These are phyloP conservation scores for Ectropis crepuscularia DNA, from an alignment of 2,888 invertebrate genomes.

Conservation along the genomic window DNA sequence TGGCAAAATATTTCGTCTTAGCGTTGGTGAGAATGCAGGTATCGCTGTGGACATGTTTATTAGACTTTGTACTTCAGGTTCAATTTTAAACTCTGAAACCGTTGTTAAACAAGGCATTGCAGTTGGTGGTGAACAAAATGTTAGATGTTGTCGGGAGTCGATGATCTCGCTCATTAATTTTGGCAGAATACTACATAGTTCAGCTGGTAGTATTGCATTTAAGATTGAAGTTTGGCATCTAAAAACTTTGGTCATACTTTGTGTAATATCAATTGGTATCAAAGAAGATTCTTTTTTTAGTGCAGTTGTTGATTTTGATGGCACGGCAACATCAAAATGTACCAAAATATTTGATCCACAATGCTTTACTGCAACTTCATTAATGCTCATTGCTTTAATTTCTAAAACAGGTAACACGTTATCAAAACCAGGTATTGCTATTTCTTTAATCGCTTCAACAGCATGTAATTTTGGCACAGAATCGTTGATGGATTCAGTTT, in stretches of 20 bases:
- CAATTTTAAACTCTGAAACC: slow-evolving; percentile 48
- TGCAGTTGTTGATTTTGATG: slow-evolving; percentile 41
- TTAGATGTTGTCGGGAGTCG: slow-evolving; percentile 41
- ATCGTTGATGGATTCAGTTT: slow-evolving; percentile 43
- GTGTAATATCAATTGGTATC: slow-evolving; percentile 51
- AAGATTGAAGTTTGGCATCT: slow-evolving; percentile 68
- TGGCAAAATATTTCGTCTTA: slow-evolving; percentile 16
- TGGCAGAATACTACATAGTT: slow-evolving; percentile 71
- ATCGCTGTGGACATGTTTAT: background rate
- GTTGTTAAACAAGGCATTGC: slow-evolving; percentile 51
- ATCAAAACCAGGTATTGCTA: slow-evolving; percentile 62
- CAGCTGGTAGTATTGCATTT: slow-evolving; percentile 71
- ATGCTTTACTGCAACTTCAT: slow-evolving; percentile 67
- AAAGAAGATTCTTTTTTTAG: slow-evolving; percentile 50
- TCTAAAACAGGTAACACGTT: slow-evolving; percentile 53
- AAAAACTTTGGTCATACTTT: slow-evolving; percentile 58
- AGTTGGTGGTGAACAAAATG: slow-evolving; percentile 32
- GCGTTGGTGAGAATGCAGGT: background rate
- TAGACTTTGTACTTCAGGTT: slow-evolving; percentile 31
- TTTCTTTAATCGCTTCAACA: slow-evolving; percentile 9
- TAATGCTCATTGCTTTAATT: slow-evolving; percentile 59
- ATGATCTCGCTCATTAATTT: slow-evolving; percentile 59
- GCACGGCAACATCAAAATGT: slow-evolving; percentile 68
- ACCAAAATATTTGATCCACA: slow-evolving; percentile 65
- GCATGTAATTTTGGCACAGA: slow-evolving; percentile 12